These are phyloP conservation scores for Drosophila fungiperda DNA, from an alignment of 2,888 invertebrate species.

Conservation along the genomic window DNA sequence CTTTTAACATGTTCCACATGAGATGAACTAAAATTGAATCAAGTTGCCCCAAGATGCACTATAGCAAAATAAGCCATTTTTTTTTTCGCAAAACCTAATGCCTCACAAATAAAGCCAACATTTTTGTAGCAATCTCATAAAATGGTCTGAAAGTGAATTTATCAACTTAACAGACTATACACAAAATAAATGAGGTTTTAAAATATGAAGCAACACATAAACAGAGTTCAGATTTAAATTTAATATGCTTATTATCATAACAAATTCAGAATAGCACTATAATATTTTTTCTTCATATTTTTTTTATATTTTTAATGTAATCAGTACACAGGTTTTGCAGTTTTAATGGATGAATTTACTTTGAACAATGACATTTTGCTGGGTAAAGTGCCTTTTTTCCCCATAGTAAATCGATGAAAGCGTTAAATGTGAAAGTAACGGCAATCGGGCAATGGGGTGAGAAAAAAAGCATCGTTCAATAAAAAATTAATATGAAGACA, in stretches of 20 bases:
- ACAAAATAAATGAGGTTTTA: not conserved
- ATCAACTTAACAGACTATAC: not conserved
- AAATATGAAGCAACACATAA: not conserved
- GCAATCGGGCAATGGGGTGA: not conserved
- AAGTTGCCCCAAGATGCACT: constrained; percentile 47
- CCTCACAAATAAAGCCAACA: not conserved
- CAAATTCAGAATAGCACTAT: not conserved
- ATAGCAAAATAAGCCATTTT: not conserved
- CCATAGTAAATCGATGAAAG: not conserved
- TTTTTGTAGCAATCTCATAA: not conserved
- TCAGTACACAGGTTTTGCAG: not conserved
- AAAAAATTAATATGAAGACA: constrained; percentile 73
- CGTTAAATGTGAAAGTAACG: constrained; percentile 10
- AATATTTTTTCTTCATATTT: not conserved
- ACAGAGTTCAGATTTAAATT: not conserved
- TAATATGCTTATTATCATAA: not conserved
- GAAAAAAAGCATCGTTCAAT: constrained; percentile 64
- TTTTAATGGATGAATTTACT: not conserved
- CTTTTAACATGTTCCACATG: constrained; percentile 37
- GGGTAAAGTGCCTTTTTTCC: not conserved
- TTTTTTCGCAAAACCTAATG: not conserved
- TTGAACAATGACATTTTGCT: not conserved
- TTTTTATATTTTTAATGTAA: not conserved
- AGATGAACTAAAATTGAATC: constrained; percentile 62
- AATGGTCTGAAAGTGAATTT: not conserved